Evolutionary conservation across 2,888 invertebrate genomes (phyloP).

Genomic region (Nomada lathburiana): DNA sequence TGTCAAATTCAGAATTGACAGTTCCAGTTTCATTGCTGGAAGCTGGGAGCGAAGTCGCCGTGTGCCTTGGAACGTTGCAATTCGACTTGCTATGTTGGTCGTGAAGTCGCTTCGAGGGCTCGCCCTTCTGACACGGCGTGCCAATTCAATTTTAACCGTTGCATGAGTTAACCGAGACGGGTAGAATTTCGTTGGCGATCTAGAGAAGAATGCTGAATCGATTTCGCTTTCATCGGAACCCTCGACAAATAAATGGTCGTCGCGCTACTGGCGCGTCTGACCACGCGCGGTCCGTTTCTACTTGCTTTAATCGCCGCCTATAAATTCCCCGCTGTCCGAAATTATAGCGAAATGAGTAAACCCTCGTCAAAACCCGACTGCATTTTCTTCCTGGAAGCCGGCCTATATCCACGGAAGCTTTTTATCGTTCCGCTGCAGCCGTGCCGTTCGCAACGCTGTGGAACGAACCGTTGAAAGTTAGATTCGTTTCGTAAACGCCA

Average conservation of each 20-base stretch:
- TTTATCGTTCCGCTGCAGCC: slow-evolving; percentile 56
- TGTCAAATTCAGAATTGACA: not conserved
- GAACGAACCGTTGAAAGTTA: slow-evolving; percentile 51
- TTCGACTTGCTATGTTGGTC: slow-evolving; percentile 25
- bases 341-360: too few species aligned
- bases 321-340: too few species aligned
- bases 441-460: slow-evolving; percentile 14
- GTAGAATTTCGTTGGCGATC: too few species aligned
- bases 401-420: slow-evolving; percentile 33
- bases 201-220: too few species aligned
- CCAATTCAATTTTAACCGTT: too few species aligned
- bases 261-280: not conserved
- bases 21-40: slow-evolving; percentile 20
- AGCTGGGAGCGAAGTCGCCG: not conserved
- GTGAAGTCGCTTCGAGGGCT: not conserved
- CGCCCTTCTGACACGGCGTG: not conserved
- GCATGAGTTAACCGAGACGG: too few species aligned
- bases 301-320: not conserved
- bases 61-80: slow-evolving; percentile 2
- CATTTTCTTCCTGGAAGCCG: not conserved
- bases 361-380: too few species aligned
- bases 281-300: not conserved
- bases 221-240: too few species aligned
- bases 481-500: slow-evolving; percentile 15
- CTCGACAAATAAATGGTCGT: too few species aligned